A percentile compares a stretch with the other conserved stretches of the same genome.
Evolutionary conservation across 2,797 vertebrate species (phyloP).

Genomic region (Pampus argenteus): DNA sequence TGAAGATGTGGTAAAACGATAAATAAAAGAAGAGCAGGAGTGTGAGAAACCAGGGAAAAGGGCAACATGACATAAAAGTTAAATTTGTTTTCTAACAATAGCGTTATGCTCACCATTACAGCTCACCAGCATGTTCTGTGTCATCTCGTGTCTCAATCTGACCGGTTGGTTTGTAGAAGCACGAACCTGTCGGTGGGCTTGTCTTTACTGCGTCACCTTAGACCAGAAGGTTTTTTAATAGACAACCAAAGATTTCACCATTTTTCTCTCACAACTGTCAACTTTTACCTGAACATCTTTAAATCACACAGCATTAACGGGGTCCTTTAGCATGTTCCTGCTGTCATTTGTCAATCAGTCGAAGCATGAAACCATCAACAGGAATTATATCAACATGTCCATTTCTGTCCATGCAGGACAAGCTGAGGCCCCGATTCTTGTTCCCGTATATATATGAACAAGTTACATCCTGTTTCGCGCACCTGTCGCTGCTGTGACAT

Average conservation of each 20-base stretch:
- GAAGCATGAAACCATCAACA: background rate
- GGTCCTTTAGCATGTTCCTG: background rate
- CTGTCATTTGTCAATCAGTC: background rate
- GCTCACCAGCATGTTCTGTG: background rate
- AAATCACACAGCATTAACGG: background rate
- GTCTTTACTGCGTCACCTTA: background rate
- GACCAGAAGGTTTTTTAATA: background rate
- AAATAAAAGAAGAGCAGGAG: background rate
- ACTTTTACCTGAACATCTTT: background rate
- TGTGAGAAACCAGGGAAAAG: background rate
- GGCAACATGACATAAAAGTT: conserved; percentile 2
- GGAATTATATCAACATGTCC: too few species aligned
- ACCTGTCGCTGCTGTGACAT: background rate
- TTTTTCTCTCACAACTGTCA: background rate
- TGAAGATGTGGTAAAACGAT: background rate
- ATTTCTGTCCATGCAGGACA: background rate
- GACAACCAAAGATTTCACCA: background rate
- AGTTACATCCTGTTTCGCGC: background rate
- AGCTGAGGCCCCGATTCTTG: conserved; percentile 2
- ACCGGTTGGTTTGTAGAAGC: background rate
- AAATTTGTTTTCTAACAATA: background rate
- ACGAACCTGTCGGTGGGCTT: too few species aligned
- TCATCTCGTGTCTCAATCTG: background rate
- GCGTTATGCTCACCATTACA: background rate
- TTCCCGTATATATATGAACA: background rate